phyloP scores from a whole-genome alignment of 2,888 invertebrate species.

The Drosophila monieri region DNA sequence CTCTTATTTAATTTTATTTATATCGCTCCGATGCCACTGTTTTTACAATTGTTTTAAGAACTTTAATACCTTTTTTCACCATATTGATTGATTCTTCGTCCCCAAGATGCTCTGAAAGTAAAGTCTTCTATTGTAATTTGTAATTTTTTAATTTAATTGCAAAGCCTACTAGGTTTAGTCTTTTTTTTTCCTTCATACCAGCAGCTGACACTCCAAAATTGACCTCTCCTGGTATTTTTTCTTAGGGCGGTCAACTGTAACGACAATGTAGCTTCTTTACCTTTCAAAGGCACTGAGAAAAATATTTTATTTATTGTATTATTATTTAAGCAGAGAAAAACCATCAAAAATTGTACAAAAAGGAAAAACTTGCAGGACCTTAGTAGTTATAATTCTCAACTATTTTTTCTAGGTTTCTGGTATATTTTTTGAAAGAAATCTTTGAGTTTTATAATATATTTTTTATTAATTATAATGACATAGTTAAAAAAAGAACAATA shows the following conservation, averaged over 20 bases:
- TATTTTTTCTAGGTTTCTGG: not conserved
- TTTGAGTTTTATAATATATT: too few species aligned
- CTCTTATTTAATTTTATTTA: conserved; percentile 36
- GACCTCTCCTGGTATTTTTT: conserved; percentile 36
- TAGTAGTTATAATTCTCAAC: not conserved
- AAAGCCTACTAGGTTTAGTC: not conserved
- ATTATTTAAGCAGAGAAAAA: not conserved
- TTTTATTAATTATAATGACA: too few species aligned
- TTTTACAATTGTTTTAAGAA: conserved; percentile 53
- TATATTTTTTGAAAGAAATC: too few species aligned
- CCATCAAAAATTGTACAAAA: not conserved
- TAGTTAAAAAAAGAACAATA: too few species aligned
- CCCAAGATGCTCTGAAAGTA: not conserved
- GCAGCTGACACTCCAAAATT: conserved; percentile 43
- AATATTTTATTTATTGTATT: not conserved
- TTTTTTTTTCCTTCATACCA: not conserved
- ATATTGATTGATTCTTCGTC: conserved; percentile 2
- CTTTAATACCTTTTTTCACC: conserved; percentile 23
- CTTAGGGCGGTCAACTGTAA: conserved; percentile 73
- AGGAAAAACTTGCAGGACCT: not conserved
- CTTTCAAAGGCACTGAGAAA: conserved; percentile 7
- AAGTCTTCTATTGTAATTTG: not conserved
- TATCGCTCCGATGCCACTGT: conserved; percentile 22
- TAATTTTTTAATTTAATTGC: not conserved
- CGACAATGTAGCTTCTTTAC: conserved; percentile 36